A percentile compares a stretch with the other conserved stretches of the same genome.
These are phyloP conservation scores for Taurulus bubalis DNA, from an alignment of 2,113 vertebrate genomes.

Conservation along the genomic window DNA sequence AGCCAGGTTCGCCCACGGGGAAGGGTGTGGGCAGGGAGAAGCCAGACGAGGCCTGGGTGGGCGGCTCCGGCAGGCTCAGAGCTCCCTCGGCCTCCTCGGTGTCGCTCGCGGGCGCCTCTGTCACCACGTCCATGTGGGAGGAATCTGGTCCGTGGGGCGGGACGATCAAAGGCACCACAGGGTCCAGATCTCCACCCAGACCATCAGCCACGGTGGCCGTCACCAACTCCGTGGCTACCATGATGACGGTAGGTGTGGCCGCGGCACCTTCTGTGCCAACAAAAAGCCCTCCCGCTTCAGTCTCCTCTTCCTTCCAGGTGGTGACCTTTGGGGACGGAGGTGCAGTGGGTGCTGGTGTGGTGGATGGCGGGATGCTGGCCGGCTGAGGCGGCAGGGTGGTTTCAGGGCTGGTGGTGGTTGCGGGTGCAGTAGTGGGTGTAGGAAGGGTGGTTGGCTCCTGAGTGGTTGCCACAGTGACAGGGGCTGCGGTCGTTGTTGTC, in stretches of 20 bases:
- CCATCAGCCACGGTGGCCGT: conserved; percentile 57
- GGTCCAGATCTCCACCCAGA: conserved; percentile 44
- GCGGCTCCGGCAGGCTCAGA: conserved; percentile 62
- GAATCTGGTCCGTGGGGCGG: conserved; percentile 48
- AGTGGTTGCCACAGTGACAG: conserved; percentile 52
- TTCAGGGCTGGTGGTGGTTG: conserved; percentile 39
- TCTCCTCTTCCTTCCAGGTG: conserved; percentile 24
- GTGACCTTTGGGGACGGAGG: conserved; percentile 22
- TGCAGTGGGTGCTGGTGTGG: neutral
- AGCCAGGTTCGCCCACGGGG: conserved; percentile 65
- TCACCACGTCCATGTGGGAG: conserved; percentile 53
- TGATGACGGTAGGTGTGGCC: conserved; percentile 29
- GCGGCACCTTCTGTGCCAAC: conserved; percentile 22
- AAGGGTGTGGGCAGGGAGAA: conserved; percentile 66
- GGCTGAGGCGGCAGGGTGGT: conserved; percentile 37
- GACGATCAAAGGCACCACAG: conserved; percentile 58
- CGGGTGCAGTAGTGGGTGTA: conserved; percentile 9
- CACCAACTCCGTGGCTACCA: conserved; percentile 13
- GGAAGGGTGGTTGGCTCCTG: conserved; percentile 36
- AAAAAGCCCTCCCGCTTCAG: conserved; percentile 25
- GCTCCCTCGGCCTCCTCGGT: conserved; percentile 64
- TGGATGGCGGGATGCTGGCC: conserved; percentile 29
- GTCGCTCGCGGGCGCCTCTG: conserved; percentile 53
- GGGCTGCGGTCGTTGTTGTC: conserved; percentile 19
- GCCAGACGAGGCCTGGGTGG: conserved; percentile 63